Conservation (phyloP, 1,140 invertebrate genomes). For the Tyrophagus putrescentiae region DNA sequence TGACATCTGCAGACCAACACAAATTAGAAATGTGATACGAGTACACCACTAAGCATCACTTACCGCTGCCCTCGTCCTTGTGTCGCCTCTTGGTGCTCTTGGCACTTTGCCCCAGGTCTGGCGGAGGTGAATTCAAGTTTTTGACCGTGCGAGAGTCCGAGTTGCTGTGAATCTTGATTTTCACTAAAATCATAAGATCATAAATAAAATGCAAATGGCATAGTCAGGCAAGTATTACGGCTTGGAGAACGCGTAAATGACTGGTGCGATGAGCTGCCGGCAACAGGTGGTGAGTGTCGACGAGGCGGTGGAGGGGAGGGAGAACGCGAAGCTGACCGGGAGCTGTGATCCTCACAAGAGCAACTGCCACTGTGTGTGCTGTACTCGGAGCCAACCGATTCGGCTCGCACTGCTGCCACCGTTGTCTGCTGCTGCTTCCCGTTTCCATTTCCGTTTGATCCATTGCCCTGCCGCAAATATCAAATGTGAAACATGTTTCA, state of each 20-base stretch:
- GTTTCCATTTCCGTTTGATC: not conserved
- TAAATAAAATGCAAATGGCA: not conserved
- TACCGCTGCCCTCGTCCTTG: too few relatives aligned
- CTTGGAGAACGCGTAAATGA: slow-evolving; percentile 16
- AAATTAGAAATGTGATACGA: too few relatives aligned
- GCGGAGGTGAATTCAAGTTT: not conserved
- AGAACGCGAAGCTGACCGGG: not conserved
- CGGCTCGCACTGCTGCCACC: not conserved
- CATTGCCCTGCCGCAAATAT: not conserved
- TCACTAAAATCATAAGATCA: slow-evolving; percentile 19
- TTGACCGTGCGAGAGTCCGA: not conserved
- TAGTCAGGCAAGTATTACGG: not conserved
- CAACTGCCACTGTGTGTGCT: slow-evolving; percentile 15
- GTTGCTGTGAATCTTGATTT: slow-evolving; percentile 20
- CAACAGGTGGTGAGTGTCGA: slow-evolving; percentile 1
- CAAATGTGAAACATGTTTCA: too few relatives aligned
- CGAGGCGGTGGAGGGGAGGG: too few relatives aligned
- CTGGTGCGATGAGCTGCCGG: slow-evolving; percentile 6
- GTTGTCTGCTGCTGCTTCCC: not conserved
- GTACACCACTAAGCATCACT: too few relatives aligned
- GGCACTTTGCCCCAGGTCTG: too few relatives aligned
- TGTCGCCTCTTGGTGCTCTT: too few relatives aligned
- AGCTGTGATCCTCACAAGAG: slow-evolving; percentile 24
- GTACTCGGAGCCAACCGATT: not conserved
- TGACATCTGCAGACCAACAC: too few relatives aligned